Percentiles rank a stretch among this genome's conserved stretches.
phyloP scores from a whole-genome alignment of 2,888 invertebrate species.

The Brassicogethes aeneus region DNA sequence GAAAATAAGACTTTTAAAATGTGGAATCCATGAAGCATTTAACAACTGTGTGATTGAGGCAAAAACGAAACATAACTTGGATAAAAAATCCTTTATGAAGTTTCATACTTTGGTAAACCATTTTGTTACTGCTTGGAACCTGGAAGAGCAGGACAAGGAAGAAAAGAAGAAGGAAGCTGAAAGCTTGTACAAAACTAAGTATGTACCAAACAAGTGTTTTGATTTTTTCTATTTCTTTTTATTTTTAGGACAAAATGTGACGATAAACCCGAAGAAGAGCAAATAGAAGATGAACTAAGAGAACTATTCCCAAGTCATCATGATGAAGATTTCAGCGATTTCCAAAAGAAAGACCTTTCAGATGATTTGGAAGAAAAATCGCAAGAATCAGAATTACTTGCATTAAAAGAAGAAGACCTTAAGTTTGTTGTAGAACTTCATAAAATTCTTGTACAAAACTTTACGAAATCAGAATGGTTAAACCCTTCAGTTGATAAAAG shows the following conservation, averaged over 20 bases:
- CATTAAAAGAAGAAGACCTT: conserved; percentile 48
- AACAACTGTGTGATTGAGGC: conserved; percentile 53
- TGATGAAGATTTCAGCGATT: conserved; percentile 61
- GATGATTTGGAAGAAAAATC: conserved; percentile 17
- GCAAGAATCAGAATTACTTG: conserved; percentile 21
- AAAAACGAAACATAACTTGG: conserved; percentile 21
- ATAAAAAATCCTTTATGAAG: conserved; percentile 27
- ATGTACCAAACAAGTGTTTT: conserved; percentile 14
- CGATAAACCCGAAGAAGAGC: conserved; percentile 59
- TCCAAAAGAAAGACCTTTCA: conserved; percentile 32
- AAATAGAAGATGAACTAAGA: conserved; percentile 54
- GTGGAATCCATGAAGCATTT: conserved; percentile 58
- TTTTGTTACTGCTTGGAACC: conserved; percentile 65
- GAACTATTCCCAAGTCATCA: conserved; percentile 62
- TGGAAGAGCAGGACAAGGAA: conserved; percentile 60
- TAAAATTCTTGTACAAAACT: conserved; percentile 48
- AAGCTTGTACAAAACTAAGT: conserved; percentile 65
- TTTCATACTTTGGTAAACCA: conserved; percentile 49
- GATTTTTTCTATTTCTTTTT: conserved; percentile 7
- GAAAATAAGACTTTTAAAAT: conserved; percentile 51
- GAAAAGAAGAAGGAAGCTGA: conserved; percentile 64
- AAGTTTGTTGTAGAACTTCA: conserved; percentile 53
- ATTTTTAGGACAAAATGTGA: conserved; percentile 51
- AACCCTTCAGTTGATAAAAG: conserved; percentile 36
- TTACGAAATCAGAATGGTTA: conserved; percentile 54